Base-by-base conservation (phyloP, 2,888 invertebrate genomes). In the Drosophila neotestacea region DNA sequence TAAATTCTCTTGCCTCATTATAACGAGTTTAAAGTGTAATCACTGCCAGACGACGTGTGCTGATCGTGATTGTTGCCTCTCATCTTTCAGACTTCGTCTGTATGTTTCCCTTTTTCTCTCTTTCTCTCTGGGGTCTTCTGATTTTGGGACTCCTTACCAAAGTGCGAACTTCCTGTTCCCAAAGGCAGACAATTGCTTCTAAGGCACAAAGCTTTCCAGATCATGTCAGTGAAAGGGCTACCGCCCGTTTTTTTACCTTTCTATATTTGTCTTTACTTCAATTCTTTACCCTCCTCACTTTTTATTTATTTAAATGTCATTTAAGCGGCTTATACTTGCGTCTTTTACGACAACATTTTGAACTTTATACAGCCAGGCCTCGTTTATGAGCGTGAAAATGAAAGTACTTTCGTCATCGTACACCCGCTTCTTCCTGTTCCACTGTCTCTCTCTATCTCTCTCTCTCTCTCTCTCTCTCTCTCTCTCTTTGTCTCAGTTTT, bases 111-210 rank as follows among this genome's bases (percentile, higher is more conserved):
- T 68, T 50, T 51, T 32, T 22, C 22, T 22, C 22, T 22, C 22
- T 22, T 22, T 22, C 22, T 22, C 22, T 6, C 32, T 6, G 32
- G 32, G 32, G 32, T 67, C 28, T 55, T 47, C 55, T 11, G 22
- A n/a, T 46, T 74, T 70, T 59, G 61, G 60, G 56, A 68, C 76
- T 56, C 66, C 52, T 67, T 64, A 68, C 56, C 58, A 51, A 79
- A 89, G 89, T 90, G 85, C 70, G 59, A 64, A 86, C 80, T 89
- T 89, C 90, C 89, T 88, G 81, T 80, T 67, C 30, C 70, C 55
- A 32, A 39, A 50, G 48, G 22, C 6, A 30, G 50, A 46, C 47
- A 44, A 62, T 56, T 38, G 58, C 50, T 62, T 65, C 42, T 44
- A 44, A 44, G 42, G 27, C 6, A 27, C 27, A 48, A 48, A 32